Conservation (phyloP, 2,113 vertebrate species). For the Cynocephalus volans region DNA sequence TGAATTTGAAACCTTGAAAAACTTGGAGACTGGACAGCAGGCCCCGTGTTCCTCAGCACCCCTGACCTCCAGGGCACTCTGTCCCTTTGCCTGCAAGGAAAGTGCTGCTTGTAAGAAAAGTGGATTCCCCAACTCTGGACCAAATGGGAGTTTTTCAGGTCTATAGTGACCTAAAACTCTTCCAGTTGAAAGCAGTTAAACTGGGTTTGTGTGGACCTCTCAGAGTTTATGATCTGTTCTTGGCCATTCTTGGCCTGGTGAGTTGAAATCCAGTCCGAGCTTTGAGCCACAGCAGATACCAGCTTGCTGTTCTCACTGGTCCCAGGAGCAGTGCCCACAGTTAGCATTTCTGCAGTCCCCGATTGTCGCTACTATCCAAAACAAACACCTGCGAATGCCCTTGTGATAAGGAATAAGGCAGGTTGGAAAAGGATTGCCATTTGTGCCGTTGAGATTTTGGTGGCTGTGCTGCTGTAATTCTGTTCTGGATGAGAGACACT, state of each 20-base stretch:
- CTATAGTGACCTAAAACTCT: neutral
- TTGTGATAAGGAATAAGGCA: neutral
- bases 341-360: neutral
- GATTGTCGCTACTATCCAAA: no score
- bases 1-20: neutral
- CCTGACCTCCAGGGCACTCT: no score
- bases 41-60: neutral
- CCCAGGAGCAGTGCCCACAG: fast-evolving
- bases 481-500: neutral
- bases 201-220: neutral
- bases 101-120: neutral
- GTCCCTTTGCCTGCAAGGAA: neutral
- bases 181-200: neutral
- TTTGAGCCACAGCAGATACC: fast-evolving
- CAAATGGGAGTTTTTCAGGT: neutral
- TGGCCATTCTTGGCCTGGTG: neutral
- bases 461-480: neutral
- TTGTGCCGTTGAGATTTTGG: neutral
- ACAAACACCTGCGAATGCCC: fast-evolving
- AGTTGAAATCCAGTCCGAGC: neutral
- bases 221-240: neutral
- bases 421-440: neutral
- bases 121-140: neutral
- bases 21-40: neutral
- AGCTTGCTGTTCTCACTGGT: neutral